Percentiles rank a stretch among this genome's conserved stretches.
phyloP scores from a whole-genome alignment of 2,797 vertebrate species.

The Tangara arthus region DNA sequence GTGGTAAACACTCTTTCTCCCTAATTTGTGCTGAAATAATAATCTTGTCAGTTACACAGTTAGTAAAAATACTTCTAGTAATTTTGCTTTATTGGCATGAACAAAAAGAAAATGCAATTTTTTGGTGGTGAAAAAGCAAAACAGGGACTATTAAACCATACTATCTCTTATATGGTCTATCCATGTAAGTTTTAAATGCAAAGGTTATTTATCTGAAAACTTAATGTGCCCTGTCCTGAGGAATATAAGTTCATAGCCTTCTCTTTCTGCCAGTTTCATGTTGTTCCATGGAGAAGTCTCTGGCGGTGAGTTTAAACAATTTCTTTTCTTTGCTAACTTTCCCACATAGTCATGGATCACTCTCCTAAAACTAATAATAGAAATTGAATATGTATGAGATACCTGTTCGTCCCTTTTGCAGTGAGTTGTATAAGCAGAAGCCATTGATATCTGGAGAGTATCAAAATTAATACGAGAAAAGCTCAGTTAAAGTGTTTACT shows the following conservation, averaged over 20 bases:
- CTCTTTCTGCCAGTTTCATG: neutral
- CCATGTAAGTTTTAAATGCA: neutral
- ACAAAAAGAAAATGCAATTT: neutral
- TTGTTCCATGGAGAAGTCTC: neutral
- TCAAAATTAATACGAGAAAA: neutral
- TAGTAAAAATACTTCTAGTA: neutral
- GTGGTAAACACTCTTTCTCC: neutral
- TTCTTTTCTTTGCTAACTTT: neutral
- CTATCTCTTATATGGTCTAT: accelerated
- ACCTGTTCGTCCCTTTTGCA: neutral
- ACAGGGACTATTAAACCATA: neutral
- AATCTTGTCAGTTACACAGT: neutral
- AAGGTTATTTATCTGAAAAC: neutral
- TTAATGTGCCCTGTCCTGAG: neutral
- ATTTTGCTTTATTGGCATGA: neutral
- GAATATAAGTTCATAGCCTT: neutral
- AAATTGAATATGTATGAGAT: neutral
- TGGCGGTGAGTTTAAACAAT: neutral
- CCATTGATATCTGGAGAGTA: neutral
- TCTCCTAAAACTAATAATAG: neutral
- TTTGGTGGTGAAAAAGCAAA: neutral
- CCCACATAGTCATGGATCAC: neutral
- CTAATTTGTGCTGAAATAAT: neutral
- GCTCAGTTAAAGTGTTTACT: neutral
- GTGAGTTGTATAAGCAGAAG: neutral